These are phyloP conservation scores for Odontocolon sp. DNA, from an alignment of 2,888 invertebrate species.

Conservation along the genomic window DNA sequence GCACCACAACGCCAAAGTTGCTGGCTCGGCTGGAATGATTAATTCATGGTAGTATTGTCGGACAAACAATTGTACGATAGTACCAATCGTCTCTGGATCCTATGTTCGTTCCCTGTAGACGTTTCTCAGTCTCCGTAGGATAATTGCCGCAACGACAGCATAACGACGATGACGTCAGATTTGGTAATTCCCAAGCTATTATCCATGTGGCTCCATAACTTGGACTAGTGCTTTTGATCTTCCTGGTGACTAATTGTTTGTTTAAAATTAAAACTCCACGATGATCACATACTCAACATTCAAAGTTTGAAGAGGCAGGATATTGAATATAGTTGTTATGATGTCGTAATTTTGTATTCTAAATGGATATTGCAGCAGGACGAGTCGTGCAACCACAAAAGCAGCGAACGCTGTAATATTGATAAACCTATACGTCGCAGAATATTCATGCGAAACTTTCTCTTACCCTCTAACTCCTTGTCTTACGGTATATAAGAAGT, in stretches of 20 bases:
- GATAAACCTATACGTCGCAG: slow-evolving; percentile 32
- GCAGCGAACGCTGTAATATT: slow-evolving; percentile 31
- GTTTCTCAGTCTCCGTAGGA: slow-evolving; percentile 14
- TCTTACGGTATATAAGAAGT: slow-evolving; percentile 27
- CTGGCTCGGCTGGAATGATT: slow-evolving; percentile 61
- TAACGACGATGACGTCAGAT: slow-evolving; percentile 10
- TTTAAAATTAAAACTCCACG: slow-evolving; percentile 12
- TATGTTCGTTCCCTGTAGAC: neutral
- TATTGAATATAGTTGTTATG: too few species aligned
- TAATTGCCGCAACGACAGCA: neutral
- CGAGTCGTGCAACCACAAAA: slow-evolving; percentile 25
- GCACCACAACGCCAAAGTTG: slow-evolving; percentile 62
- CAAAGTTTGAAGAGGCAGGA: slow-evolving; percentile 28
- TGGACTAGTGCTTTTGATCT: neutral
- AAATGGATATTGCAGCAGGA: neutral
- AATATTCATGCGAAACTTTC: slow-evolving; percentile 58
- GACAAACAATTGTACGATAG: slow-evolving; percentile 61
- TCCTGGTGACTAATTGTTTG: slow-evolving; percentile 20
- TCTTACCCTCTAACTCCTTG: slow-evolving; percentile 15
- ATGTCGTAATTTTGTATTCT: too few species aligned
- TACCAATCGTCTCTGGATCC: slow-evolving; percentile 37
- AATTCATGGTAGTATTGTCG: slow-evolving; percentile 62
- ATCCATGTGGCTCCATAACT: slow-evolving; percentile 11
- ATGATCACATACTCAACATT: slow-evolving; percentile 6
- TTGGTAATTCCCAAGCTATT: slow-evolving; percentile 6